These are phyloP conservation scores for Ctenodactylus gundi DNA, from an alignment of 2,113 vertebrate genomes.

Conservation along the genomic window DNA sequence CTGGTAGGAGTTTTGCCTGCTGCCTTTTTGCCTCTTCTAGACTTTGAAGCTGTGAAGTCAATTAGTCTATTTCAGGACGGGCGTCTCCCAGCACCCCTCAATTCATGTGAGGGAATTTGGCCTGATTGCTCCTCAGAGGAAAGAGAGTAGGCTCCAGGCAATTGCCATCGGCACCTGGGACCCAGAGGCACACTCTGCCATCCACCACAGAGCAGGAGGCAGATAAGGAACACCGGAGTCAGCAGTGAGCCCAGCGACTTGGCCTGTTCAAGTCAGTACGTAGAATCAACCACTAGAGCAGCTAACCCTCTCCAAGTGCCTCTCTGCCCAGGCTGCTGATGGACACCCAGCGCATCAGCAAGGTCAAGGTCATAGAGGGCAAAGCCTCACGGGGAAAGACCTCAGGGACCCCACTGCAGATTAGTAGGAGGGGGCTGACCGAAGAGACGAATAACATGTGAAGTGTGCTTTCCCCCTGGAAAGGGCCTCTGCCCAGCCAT, in stretches of 20 bases:
- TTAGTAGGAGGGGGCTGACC: not conserved
- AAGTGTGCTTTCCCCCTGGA: not conserved
- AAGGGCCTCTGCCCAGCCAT: not conserved
- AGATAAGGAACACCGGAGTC: not conserved
- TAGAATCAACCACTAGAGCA: not conserved
- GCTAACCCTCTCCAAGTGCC: not conserved
- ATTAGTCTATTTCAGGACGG: not conserved
- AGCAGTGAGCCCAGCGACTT: not conserved
- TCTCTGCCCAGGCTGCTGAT: not conserved
- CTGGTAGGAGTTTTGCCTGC: not conserved
- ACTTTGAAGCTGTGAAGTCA: not conserved
- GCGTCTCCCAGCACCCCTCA: not conserved
- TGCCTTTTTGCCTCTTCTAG: not conserved
- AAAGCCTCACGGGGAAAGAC: not conserved
- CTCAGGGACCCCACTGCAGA: not conserved
- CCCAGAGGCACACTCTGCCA: not conserved
- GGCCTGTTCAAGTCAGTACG: not conserved
- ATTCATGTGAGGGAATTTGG: not conserved
- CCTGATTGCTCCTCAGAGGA: not conserved
- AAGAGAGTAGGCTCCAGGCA: not conserved
- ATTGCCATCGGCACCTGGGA: not conserved
- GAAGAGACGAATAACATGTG: accelerated
- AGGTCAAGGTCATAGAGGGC: not conserved
- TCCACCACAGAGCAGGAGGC: not conserved
- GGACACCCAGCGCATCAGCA: not conserved